These are phyloP conservation scores for Zenarchopterus dispar DNA, from an alignment of 2,797 vertebrate genomes.

Conservation along the genomic window DNA sequence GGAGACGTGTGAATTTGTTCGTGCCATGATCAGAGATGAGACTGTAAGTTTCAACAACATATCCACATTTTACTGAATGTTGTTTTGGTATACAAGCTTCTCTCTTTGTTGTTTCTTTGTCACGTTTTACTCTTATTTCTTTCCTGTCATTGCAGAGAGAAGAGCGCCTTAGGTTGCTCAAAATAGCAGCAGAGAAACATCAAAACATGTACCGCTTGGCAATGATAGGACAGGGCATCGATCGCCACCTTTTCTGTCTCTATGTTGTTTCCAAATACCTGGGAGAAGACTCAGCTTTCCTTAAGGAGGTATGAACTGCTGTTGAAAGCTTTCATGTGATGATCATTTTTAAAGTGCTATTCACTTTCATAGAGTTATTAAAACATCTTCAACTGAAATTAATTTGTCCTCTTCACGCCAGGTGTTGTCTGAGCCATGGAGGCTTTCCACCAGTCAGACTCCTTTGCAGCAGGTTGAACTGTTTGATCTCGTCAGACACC, in stretches of 20 bases:
- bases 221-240: constrained; percentile 94
- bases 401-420: constrained; percentile 43
- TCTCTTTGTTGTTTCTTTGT: background rate
- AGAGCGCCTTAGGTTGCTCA: constrained; percentile 83
- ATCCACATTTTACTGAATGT: background rate
- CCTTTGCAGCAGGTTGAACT: constrained; percentile 90
- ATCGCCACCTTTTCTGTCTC: constrained; percentile 98
- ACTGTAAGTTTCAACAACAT: constrained; percentile 76
- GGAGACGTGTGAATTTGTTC: constrained; percentile 89
- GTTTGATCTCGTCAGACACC: constrained; percentile 88
- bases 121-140: background rate
- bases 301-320: constrained; percentile 87
- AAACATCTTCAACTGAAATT: too few species aligned
- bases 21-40: constrained; percentile 86
- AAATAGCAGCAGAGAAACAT: constrained; percentile 86
- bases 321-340: background rate
- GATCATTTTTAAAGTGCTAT: background rate
- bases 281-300: constrained; percentile 93
- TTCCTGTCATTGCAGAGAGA: constrained; percentile 79
- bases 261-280: constrained; percentile 98
- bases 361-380: background rate
- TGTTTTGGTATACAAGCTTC: background rate
- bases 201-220: constrained; percentile 91
- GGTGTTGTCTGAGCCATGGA: constrained; percentile 97
- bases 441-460: constrained; percentile 96